Evolutionary conservation across 2,888 invertebrate genomes (phyloP), one percentile per base, ranked within the genome.

Genomic region (Drosophila lutescens): DNA sequence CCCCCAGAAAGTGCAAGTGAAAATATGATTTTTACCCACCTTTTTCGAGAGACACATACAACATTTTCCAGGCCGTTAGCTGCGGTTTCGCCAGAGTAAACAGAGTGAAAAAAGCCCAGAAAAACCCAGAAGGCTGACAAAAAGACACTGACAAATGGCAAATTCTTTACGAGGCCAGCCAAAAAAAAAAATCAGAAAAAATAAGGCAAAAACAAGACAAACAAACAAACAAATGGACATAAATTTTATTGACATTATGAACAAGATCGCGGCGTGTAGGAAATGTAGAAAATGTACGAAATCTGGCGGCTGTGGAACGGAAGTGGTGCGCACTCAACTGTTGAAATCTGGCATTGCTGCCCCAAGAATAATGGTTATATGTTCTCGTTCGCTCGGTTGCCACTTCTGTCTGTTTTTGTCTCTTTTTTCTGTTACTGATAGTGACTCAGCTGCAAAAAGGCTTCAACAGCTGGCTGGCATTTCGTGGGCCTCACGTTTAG

Each of bases 211-310:
- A 58, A 32, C 43, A 41, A 69, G 56, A 56, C 43, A 41, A 69
- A 53, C 41, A 57, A 58, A 62, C 66, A 67, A 73, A 74, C 76
- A 83, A 88, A 78, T 55, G 80, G 62, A 88, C 87, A 88, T 88
- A 84, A 86, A 84, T 84, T 84, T 78, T 83, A 88, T 84, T 84
- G 89, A 84, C 84, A 86, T 84, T 84, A 84, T 84, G 89, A 86
- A 80, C 84, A 80, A 80, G 75, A 63, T 81, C 57, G 69, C 61
- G 62, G 53, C 61, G 54, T 66, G 76, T 76, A 71, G 83, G 77
- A 80, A 85, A 80, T 68, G 76, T 76, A 71, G 83, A 74, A 80
- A 85, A 80, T 68, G 72, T 61, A 41, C 38, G 69, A 26, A 26
- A 44, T 71, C 38, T 56, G 63, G 43, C 61, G 57, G 59, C 84